Conservation (phyloP, 2,888 invertebrate species). For the Drosophila niveifrons region DNA sequence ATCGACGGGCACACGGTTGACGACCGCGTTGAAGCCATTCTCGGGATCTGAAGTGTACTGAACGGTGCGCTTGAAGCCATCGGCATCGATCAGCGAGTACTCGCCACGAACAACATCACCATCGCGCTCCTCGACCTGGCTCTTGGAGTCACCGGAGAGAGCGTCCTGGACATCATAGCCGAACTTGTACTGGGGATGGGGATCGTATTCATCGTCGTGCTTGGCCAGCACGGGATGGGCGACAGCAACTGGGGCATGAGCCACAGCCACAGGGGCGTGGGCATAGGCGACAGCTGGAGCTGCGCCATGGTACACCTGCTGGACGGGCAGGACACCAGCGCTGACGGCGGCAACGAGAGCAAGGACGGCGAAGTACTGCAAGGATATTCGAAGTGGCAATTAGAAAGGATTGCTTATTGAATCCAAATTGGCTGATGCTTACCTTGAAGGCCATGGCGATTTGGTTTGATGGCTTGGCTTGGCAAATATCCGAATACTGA, state of each 20-base stretch:
- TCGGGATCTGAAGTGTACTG: slow-evolving; percentile 83
- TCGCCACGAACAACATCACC: slow-evolving; percentile 85
- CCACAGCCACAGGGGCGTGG: slow-evolving; percentile 53
- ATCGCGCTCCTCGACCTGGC: slow-evolving; percentile 83
- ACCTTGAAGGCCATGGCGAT: slow-evolving; percentile 76
- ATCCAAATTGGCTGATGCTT: slow-evolving; percentile 1
- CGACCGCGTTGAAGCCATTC: slow-evolving; percentile 84
- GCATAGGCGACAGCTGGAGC: slow-evolving; percentile 64
- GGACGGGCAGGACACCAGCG: slow-evolving; percentile 77
- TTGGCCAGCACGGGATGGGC: slow-evolving; percentile 76
- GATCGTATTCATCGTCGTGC: slow-evolving; percentile 81
- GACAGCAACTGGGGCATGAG: slow-evolving; percentile 56
- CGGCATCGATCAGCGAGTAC: slow-evolving; percentile 84
- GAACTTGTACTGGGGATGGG: slow-evolving; percentile 84
- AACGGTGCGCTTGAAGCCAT: slow-evolving; percentile 84
- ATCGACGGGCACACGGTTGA: slow-evolving; percentile 74
- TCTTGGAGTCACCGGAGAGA: slow-evolving; percentile 84
- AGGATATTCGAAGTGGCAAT: neutral
- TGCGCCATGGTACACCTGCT: slow-evolving; percentile 61
- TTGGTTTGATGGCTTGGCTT: slow-evolving; percentile 31
- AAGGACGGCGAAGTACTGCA: slow-evolving; percentile 74
- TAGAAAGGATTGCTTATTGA: neutral
- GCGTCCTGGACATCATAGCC: slow-evolving; percentile 84
- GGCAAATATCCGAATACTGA: slow-evolving; percentile 55
- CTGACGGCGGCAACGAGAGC: slow-evolving; percentile 74